Evolutionary conservation across 2,888 invertebrate species (phyloP).

Genomic region (Erynnis tages): DNA sequence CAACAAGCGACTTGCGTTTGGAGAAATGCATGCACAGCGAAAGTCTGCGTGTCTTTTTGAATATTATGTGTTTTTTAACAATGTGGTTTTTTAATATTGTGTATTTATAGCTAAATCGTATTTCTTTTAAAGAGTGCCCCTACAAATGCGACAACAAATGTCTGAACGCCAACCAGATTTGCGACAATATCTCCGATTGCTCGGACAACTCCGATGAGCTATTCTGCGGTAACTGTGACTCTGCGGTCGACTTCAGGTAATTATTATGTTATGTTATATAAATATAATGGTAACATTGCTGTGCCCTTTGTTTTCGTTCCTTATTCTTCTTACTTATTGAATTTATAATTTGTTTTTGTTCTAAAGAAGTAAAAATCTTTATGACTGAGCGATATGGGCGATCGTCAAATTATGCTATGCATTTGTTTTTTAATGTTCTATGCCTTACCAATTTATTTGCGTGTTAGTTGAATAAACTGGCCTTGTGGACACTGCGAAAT

Average conservation of each 20-base stretch:
- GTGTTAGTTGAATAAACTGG: no score
- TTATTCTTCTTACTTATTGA: no score
- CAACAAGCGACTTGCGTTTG: no score
- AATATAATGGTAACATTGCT: constrained; percentile 12
- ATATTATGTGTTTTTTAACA: not conserved
- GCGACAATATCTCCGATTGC: constrained; percentile 83
- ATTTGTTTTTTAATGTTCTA: not conserved
- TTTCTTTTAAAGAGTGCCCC: constrained; percentile 63
- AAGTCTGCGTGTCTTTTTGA: not conserved
- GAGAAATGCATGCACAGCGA: not conserved
- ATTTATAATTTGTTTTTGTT: not conserved
- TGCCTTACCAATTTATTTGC: not conserved
- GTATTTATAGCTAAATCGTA: constrained; percentile 28
- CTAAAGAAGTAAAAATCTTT: not conserved
- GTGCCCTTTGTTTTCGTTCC: not conserved
- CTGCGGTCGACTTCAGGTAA: constrained; percentile 68
- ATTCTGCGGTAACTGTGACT: constrained; percentile 55
- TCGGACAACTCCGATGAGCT: constrained; percentile 82
- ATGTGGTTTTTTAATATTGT: not conserved
- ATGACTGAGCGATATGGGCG: no score
- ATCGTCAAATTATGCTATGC: not conserved
- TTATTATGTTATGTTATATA: no score
- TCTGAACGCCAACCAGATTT: constrained; percentile 80
- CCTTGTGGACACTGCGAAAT: constrained; percentile 19
- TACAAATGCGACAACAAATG: constrained; percentile 81